Evolutionary conservation across 1,140 invertebrate genomes (phyloP).

Genomic region (Hyles vespertilio): DNA sequence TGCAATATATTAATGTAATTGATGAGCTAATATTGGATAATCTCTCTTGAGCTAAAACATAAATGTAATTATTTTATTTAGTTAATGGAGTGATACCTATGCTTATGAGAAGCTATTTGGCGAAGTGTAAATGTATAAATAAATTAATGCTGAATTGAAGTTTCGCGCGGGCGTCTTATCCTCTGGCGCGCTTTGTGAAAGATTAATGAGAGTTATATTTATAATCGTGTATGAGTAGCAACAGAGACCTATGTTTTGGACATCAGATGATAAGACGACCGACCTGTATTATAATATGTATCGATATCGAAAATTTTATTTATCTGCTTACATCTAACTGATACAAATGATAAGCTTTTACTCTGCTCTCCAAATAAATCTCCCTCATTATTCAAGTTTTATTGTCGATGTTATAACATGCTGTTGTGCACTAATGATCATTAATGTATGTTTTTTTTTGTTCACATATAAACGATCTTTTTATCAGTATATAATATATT

Average conservation of each 20-base stretch:
- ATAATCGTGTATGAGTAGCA: conserved; percentile 10
- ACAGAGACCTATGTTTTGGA: conserved; percentile 9
- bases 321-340: conserved; percentile 64
- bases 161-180: conserved; percentile 44
- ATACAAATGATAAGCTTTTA: conserved; percentile 45
- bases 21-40: no score
- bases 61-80: conserved; percentile 52
- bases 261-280: conserved; percentile 43
- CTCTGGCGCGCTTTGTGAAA: conserved; percentile 22
- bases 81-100: conserved; percentile 42
- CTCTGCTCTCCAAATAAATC: conserved; percentile 33
- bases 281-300: conserved; percentile 51
- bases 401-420: no score
- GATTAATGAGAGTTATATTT: background rate
- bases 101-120: conserved; percentile 53
- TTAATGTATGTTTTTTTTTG: no score
- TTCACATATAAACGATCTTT: no score
- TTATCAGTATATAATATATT: no score
- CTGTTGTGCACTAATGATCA: no score
- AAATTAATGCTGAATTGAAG: conserved; percentile 55
- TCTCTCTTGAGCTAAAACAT: conserved; percentile 36
- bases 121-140: conserved; percentile 67
- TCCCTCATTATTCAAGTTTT: no score
- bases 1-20: no score
- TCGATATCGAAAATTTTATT: conserved; percentile 59